These are phyloP conservation scores for Bombus superbus DNA, from an alignment of 1,140 invertebrate genomes.

Conservation along the genomic window DNA sequence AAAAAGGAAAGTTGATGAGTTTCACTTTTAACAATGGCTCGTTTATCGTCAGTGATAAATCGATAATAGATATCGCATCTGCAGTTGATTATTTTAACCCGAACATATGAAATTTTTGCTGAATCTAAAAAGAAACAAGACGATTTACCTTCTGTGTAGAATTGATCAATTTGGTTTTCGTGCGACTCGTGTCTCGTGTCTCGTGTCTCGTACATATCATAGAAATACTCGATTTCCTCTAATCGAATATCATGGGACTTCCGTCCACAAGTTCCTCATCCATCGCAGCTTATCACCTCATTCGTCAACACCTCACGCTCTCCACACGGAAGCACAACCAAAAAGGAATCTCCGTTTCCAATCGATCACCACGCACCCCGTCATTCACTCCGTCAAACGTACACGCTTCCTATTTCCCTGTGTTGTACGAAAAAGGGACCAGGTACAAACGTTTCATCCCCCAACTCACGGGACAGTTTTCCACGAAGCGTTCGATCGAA, in stretches of 20 bases:
- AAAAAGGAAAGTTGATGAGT: no score
- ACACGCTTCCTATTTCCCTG: background rate
- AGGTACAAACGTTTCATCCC: background rate
- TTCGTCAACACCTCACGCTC: background rate
- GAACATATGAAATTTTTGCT: background rate
- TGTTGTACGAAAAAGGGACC: background rate
- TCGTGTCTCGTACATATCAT: background rate
- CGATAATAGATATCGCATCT: background rate
- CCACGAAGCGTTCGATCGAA: background rate
- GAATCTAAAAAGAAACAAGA: no score
- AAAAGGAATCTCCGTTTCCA: conserved; percentile 11
- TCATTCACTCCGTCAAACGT: conserved; percentile 24
- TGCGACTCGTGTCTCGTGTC: background rate
- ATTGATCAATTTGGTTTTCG: background rate
- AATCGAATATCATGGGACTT: background rate
- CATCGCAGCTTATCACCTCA: background rate
- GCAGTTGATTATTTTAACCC: background rate
- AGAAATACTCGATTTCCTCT: background rate
- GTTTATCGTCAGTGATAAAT: no score
- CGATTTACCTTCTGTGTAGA: background rate
- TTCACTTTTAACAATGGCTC: no score
- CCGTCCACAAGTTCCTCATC: background rate
- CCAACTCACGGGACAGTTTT: conserved; percentile 6
- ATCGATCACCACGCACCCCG: conserved; percentile 16
- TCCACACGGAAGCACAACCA: background rate